These are phyloP conservation scores for Bubo bubo DNA, from an alignment of 2,113 vertebrate species.

Conservation along the genomic window DNA sequence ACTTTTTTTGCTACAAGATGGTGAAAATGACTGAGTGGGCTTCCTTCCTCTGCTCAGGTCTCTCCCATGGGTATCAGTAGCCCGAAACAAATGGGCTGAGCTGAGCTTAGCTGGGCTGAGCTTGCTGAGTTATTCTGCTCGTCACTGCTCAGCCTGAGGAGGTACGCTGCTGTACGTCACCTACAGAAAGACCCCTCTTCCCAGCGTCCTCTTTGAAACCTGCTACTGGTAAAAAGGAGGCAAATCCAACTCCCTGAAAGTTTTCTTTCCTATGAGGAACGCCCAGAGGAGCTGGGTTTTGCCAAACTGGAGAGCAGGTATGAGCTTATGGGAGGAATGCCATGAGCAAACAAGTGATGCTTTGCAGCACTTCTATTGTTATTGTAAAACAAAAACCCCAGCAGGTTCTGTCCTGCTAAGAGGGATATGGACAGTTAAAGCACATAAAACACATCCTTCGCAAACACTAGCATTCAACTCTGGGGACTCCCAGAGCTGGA, in stretches of 20 bases:
- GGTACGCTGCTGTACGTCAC: fast-evolving
- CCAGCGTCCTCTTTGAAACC: not conserved
- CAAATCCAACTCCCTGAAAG: not conserved
- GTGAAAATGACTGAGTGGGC: not conserved
- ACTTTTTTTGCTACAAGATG: not conserved
- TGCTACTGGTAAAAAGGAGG: not conserved
- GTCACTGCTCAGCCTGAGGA: not conserved
- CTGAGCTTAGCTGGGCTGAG: not conserved
- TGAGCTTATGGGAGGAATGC: not conserved
- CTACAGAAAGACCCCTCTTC: not conserved
- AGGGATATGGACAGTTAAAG: not conserved
- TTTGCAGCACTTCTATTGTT: not conserved
- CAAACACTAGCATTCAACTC: fast-evolving
- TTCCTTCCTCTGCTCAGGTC: not conserved
- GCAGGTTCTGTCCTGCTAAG: not conserved
- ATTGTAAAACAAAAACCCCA: not conserved
- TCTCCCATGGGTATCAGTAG: not conserved
- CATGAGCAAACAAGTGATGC: not conserved
- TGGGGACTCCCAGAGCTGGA: not conserved
- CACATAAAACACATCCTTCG: not conserved
- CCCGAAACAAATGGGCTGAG: not conserved
- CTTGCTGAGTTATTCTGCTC: not conserved
- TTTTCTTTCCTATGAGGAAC: not conserved
- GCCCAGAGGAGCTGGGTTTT: not conserved
- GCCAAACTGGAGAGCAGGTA: fast-evolving